Base-by-base conservation (phyloP, 1,140 invertebrate genomes). In the Apis laboriosa region DNA sequence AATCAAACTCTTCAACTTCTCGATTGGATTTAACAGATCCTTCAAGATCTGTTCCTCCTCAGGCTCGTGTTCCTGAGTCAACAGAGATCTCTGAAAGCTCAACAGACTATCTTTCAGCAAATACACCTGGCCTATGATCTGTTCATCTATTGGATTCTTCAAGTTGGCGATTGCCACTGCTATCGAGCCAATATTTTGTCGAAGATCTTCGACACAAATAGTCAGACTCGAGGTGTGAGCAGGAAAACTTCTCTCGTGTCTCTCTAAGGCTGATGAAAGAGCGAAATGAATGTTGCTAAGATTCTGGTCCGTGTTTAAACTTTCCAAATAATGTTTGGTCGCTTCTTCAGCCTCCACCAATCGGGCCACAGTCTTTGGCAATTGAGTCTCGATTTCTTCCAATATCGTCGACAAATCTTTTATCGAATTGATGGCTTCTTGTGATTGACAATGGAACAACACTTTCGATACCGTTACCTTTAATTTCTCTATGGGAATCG, bases 261-360 rank as follows among this genome's bases (percentile, higher is more conserved):
- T 88, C 53, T 92, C 90, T 12, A 94, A 79, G 11, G 89, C 85
- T 2, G 86, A 87, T 0, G 90, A 88, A 21, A 94, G 71, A 53
- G 91, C 89, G 34, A 89, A 91, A 78, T 92, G 85, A 9, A 93
- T 84, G 21, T 84, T 87, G 53, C 86, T 89, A 12, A 94, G 80
- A 53, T 89, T 83, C 53, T 88, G 66, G 17, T 91, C 89, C 3
- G 92, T 76, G 58, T 91, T 85, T 28, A 91, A 51, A 34, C 77
- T 43, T 17, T 90, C 63, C 24, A 91, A 63, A 21, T 78, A 56
- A 8, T 90, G 64, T 67, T 86, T 74, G 58, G 81, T 68, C 63
- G 64, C 63, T n/a, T 76, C 34, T 66, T 80, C 49, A 19, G 60
- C 71, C 0, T 77, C 60, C 70, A 72, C 13, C 13, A 90, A 15